Percentiles rank a stretch among this genome's conserved stretches.
Evolutionary conservation across 2,888 invertebrate genomes (phyloP).

Genomic region (Agrotis exclamationis): DNA sequence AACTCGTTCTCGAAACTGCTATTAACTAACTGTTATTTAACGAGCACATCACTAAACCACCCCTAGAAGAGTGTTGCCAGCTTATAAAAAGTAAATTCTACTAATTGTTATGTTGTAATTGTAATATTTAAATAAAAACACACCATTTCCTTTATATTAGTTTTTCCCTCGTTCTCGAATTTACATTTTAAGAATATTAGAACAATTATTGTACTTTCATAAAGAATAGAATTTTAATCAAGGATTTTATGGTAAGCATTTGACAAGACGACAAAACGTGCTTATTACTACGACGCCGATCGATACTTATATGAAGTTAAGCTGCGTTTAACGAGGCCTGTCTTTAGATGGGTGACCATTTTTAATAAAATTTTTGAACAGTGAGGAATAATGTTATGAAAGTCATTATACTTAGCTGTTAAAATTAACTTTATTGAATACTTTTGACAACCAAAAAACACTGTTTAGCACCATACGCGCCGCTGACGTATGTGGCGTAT

Average conservation of each 20-base stretch:
- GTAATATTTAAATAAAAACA: slow-evolving; percentile 9
- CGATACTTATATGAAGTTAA: slow-evolving; percentile 8
- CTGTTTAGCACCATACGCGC: too few species aligned
- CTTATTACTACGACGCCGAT: slow-evolving; percentile 1
- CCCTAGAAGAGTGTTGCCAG: slow-evolving; percentile 72
- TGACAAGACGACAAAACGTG: too few species aligned
- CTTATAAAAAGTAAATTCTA: slow-evolving; percentile 71
- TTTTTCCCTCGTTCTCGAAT: background rate
- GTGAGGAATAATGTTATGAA: background rate
- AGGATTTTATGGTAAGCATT: background rate
- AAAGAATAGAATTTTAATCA: background rate
- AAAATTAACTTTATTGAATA: too few species aligned
- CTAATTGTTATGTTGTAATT: slow-evolving; percentile 50
- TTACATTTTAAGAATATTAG: background rate
- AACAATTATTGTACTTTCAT: background rate
- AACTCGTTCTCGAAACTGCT: background rate
- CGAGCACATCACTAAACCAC: slow-evolving; percentile 63
- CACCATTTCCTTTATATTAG: background rate
- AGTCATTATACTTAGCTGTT: too few species aligned
- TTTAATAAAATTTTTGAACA: background rate
- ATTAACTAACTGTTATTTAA: background rate
- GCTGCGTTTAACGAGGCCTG: background rate
- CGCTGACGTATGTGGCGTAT: too few species aligned
- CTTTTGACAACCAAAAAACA: background rate
- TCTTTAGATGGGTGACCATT: slow-evolving; percentile 6